Evolutionary conservation across 2,888 invertebrate species (phyloP), one percentile per base, ranked within the genome.

Genomic region (Plagiodera versicolora): DNA sequence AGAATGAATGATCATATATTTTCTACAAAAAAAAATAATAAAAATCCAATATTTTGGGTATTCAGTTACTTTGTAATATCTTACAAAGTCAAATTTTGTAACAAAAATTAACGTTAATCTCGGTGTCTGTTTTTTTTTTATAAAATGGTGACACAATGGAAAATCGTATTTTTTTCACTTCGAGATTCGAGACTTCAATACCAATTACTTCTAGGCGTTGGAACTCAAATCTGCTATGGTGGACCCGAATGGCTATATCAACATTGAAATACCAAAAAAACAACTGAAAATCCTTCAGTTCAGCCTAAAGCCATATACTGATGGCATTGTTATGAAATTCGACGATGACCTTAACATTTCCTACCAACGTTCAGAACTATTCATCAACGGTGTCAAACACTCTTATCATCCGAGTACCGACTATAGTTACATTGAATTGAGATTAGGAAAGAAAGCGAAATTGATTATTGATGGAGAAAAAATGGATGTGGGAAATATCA

Each of bases 201-300:
- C 24, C 24, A 24, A 6, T 24, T 56, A 63, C 60, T 74, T 73
- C 59, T 61, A 77, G 77, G 63, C 32, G 3, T 56, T 78, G 48
- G 66, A 71, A 61, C 72, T 75, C 49, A 84, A 83, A 57, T 87
- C 90, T 54, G 91, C 90, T 20, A 90, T 92, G 64, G 89, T 94
- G 67, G 86, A 88, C 70, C 94, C 94, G 5, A 82, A 87, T 19
- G 95, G 96, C 4, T 93, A 86, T 77, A 80, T 94, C 44, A 91
- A 93, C 75, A 80, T 94, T 24, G 65, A 70, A 14, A 14, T 46
- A 2, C 82, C 87, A 0, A 86, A 90, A 0, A 87, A 87, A n/a
- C 81, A 58, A 24, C 65, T 67, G 19, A 67, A 63, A 20, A 61
- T 10, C 46, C 49, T 74, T 14, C 56, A 55, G 18, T 74, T 74